phyloP scores from a whole-genome alignment of 2,888 invertebrate species.

The Parnassius mnemosyne region DNA sequence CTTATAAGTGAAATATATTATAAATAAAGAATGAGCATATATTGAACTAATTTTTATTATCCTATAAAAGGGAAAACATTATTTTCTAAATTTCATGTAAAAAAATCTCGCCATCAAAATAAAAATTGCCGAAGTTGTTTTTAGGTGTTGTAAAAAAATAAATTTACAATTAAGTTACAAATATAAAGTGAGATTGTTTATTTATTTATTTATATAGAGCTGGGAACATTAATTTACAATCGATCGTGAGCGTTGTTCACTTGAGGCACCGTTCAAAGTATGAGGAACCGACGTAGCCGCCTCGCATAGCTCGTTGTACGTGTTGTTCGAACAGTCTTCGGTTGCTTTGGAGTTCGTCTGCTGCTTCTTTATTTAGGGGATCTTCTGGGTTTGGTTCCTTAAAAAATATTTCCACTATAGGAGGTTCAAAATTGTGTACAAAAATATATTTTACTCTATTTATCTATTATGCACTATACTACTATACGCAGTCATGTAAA shows the following conservation, averaged over 20 bases:
- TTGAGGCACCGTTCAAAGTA: conserved; percentile 98
- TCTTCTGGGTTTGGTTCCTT: conserved; percentile 99
- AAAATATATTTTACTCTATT: too few species aligned
- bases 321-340: conserved; percentile 96
- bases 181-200: conserved; percentile 61
- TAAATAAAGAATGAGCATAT: conserved; percentile 4
- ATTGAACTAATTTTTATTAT: conserved; percentile 22
- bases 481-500: too few species aligned
- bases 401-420: conserved; percentile 25
- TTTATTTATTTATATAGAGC: conserved; percentile 70
- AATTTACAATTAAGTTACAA: conserved; percentile 33
- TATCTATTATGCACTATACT: too few species aligned
- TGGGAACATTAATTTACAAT: conserved; percentile 61
- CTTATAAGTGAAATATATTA: not conserved
- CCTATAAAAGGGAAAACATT: conserved; percentile 19
- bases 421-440: too few species aligned
- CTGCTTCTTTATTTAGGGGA: conserved; percentile 98
- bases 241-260: conserved; percentile 77
- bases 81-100: conserved; percentile 15
- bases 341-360: conserved; percentile 97
- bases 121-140: conserved; percentile 13
- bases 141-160: conserved; percentile 17
- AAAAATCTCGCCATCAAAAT: conserved; percentile 16
- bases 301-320: conserved; percentile 97
- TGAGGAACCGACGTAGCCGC: conserved; percentile 95